These are phyloP conservation scores for Falco novaeseelandiae DNA, from an alignment of 2,797 vertebrate genomes.

Conservation along the genomic window DNA sequence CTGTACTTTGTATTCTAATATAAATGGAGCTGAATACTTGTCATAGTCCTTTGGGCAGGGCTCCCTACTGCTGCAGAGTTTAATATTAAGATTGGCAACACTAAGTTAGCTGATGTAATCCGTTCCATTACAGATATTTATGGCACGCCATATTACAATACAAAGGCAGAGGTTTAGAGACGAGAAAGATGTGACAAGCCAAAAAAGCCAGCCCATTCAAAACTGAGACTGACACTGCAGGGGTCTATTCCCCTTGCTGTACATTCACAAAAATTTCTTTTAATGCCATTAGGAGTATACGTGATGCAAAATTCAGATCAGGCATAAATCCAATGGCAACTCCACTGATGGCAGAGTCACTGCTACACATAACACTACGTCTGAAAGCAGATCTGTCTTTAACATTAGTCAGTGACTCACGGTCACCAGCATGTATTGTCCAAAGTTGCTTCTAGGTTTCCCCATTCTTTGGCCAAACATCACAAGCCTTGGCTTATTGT, in stretches of 20 bases:
- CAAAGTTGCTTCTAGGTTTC: slow-evolving; percentile 13
- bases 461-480: slow-evolving; percentile 4
- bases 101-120: slow-evolving; percentile 66
- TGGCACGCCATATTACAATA: not conserved
- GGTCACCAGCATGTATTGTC: not conserved
- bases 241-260: not conserved
- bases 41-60: slow-evolving; percentile 63
- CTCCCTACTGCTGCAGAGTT: slow-evolving; percentile 43
- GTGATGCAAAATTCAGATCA: not conserved
- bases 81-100: slow-evolving; percentile 54
- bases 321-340: not conserved
- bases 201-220: slow-evolving; percentile 22
- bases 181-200: slow-evolving; percentile 23
- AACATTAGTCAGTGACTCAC: slow-evolving; percentile 13
- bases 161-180: slow-evolving; percentile 20
- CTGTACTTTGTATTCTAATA: slow-evolving; percentile 48
- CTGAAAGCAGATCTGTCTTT: not conserved
- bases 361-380: not conserved
- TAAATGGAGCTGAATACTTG: slow-evolving; percentile 59
- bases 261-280: not conserved
- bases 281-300: not conserved
- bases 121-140: slow-evolving; percentile 64
- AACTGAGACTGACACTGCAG: not conserved
- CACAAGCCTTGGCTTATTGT: not conserved
- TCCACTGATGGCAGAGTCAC: not conserved